Evolutionary conservation across 2,797 vertebrate species (phyloP).

Genomic region (Euphonia xanthogaster): DNA sequence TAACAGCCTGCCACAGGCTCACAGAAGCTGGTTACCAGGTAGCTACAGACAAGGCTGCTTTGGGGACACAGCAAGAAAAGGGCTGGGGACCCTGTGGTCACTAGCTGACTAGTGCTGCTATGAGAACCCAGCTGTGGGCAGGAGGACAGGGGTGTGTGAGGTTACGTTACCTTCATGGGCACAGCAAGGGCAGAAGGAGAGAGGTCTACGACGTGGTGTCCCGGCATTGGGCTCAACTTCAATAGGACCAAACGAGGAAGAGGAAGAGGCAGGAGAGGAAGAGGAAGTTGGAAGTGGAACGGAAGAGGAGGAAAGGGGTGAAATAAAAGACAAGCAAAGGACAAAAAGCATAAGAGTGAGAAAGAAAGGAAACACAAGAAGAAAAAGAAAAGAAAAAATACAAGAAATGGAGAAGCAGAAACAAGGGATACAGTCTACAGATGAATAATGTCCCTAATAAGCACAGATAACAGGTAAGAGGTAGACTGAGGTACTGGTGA

Average conservation of each 20-base stretch:
- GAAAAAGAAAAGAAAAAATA: constrained; percentile 76
- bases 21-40: constrained; percentile 45
- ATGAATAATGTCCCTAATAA: constrained; percentile 70
- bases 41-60: neutral
- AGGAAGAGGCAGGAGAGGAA: constrained; percentile 70
- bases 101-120: constrained; percentile 64
- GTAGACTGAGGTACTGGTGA: constrained; percentile 41
- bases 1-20: constrained; percentile 58
- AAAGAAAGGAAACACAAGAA: constrained; percentile 73
- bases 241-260: constrained; percentile 82
- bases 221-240: constrained; percentile 97
- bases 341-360: constrained; percentile 78
- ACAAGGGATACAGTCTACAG: constrained; percentile 78
- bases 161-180: constrained; percentile 97
- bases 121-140: constrained; percentile 71
- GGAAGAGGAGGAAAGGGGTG: constrained; percentile 71
- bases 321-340: constrained; percentile 78
- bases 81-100: neutral
- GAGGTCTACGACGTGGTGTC: constrained; percentile 95
- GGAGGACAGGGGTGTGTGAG: constrained; percentile 53
- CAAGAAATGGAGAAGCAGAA: constrained; percentile 79
- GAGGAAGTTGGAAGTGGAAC: constrained; percentile 72
- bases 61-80: constrained; percentile 35
- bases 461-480: constrained; percentile 63
- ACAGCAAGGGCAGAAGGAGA: constrained; percentile 99